phyloP scores from a whole-genome alignment of 2,888 invertebrate species.

The Lepidonotus clava region DNA sequence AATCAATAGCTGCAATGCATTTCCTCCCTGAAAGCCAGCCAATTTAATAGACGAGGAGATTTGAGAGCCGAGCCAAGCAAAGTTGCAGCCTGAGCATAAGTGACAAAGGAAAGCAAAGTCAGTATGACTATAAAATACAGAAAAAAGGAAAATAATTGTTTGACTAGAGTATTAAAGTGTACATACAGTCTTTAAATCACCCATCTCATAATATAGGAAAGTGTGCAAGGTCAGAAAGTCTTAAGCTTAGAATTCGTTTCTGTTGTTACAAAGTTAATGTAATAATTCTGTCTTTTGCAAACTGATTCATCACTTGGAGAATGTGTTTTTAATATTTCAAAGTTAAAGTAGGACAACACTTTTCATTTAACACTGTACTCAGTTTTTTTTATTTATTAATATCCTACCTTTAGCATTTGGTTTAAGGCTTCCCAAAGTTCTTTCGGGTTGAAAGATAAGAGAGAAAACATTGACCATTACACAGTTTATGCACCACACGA shows the following conservation, averaged over 20 bases:
- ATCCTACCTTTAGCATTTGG: too few relatives aligned
- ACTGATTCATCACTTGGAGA: background rate
- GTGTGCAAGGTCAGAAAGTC: background rate
- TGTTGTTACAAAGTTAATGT: background rate
- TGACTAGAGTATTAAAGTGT: background rate
- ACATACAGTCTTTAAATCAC: background rate
- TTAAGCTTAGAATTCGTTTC: background rate
- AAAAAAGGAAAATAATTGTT: background rate
- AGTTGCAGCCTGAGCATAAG: background rate
- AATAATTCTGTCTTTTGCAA: background rate
- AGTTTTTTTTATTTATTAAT: too few relatives aligned
- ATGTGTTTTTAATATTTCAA: background rate
- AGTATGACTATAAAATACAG: slow-evolving; percentile 16
- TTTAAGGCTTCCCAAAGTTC: too few relatives aligned
- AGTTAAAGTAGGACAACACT: background rate
- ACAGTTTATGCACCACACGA: slow-evolving; percentile 8
- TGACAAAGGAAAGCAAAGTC: background rate
- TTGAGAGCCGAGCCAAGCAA: slow-evolving; percentile 17
- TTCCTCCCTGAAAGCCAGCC: background rate
- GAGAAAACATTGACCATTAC: too few relatives aligned
- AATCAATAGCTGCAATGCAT: slow-evolving; percentile 22
- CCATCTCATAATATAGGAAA: background rate
- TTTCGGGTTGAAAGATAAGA: too few relatives aligned
- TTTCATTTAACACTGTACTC: too few relatives aligned
- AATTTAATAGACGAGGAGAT: background rate